phyloP scores from a whole-genome alignment of 2,113 vertebrate species.

The Percina caprodes region DNA sequence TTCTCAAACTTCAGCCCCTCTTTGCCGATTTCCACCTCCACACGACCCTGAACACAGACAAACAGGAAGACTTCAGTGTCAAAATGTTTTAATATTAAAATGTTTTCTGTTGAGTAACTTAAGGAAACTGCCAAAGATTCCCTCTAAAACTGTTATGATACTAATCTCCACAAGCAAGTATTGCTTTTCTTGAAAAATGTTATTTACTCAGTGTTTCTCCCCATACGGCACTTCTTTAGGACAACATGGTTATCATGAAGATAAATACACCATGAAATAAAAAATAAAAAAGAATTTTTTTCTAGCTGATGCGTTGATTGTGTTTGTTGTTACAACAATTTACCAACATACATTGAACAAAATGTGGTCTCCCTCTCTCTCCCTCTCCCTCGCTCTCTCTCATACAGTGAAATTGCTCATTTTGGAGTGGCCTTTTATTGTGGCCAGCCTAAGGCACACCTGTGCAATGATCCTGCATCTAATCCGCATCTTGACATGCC shows the following conservation, averaged over 20 bases:
- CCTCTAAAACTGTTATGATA: no score
- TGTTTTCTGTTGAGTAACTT: not conserved
- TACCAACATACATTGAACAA: no score
- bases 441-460: no score
- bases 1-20: conserved; percentile 95
- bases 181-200: not conserved
- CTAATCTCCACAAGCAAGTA: not conserved
- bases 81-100: not conserved
- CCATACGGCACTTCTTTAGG: not conserved
- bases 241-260: not conserved
- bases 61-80: not conserved
- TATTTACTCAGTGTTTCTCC: not conserved
- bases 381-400: no score
- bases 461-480: no score
- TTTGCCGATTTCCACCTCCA: conserved; percentile 94
- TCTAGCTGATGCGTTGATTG: no score
- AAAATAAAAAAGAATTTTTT: no score
- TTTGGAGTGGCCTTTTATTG: no score
- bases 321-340: no score
- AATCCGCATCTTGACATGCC: no score
- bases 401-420: no score
- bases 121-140: not conserved
- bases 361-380: no score
- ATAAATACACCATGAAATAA: not conserved
- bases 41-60: conserved; percentile 85